Evolutionary conservation across 2,888 invertebrate genomes (phyloP).

Genomic region (Cerceris ruficornis): DNA sequence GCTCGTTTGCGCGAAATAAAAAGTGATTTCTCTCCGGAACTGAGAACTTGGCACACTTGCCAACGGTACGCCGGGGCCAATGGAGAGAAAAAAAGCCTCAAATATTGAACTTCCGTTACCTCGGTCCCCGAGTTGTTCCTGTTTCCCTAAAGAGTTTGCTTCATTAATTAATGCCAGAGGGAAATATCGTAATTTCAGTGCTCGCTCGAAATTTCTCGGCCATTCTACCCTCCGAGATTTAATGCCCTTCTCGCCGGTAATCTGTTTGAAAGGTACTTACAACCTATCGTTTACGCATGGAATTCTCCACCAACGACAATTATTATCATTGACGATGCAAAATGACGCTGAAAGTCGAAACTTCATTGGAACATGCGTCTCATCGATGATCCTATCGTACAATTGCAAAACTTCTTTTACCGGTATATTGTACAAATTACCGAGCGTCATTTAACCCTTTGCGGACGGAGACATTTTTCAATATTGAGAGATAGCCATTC

Average conservation of each 20-base stretch:
- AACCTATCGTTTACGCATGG: not conserved
- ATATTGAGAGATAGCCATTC: too few relatives aligned
- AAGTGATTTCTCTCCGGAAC: slow-evolving; percentile 37
- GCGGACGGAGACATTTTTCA: too few relatives aligned
- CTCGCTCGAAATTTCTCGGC: slow-evolving; percentile 22
- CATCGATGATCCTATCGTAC: too few relatives aligned
- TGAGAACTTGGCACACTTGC: slow-evolving; percentile 47
- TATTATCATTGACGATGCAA: not conserved
- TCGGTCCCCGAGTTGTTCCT: slow-evolving; percentile 25
- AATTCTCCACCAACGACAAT: not conserved
- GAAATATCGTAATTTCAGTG: slow-evolving; percentile 41
- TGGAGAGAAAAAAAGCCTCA: slow-evolving; percentile 46
- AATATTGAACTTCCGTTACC: slow-evolving; percentile 58
- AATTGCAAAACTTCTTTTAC: too few relatives aligned
- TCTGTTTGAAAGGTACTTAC: not conserved
- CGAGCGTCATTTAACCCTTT: too few relatives aligned
- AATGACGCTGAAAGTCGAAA: too few relatives aligned
- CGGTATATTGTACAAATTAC: too few relatives aligned
- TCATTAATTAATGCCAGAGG: slow-evolving; percentile 54
- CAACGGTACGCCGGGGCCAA: slow-evolving; percentile 31
- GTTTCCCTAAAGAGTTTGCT: slow-evolving; percentile 49
- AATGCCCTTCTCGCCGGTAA: not conserved
- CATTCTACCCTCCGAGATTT: slow-evolving; percentile 6
- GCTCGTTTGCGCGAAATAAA: slow-evolving; percentile 9
- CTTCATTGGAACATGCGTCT: too few relatives aligned